These are phyloP conservation scores for Peribatodes rhomboidaria DNA, from an alignment of 2,888 invertebrate genomes.

Conservation along the genomic window DNA sequence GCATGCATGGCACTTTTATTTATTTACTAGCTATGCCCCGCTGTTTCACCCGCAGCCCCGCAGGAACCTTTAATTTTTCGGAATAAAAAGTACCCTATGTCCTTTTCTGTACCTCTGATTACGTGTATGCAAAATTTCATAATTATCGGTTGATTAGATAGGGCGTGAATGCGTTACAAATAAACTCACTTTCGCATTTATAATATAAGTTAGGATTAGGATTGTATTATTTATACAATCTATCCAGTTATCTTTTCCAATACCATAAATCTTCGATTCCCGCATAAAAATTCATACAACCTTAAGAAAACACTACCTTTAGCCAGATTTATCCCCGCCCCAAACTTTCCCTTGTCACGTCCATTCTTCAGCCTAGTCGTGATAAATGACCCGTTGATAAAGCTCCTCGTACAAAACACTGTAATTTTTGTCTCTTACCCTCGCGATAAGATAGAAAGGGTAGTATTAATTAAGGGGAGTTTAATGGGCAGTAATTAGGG, in stretches of 20 bases:
- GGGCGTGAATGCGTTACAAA: no score
- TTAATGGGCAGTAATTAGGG: slow-evolving; percentile 25
- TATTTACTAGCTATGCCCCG: no score
- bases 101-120: no score
- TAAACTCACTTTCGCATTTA: no score
- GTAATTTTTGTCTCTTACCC: slow-evolving; percentile 41
- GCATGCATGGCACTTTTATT: no score
- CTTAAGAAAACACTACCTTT: slow-evolving; percentile 9
- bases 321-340: slow-evolving; percentile 10
- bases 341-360: slow-evolving; percentile 24
- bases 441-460: slow-evolving; percentile 42
- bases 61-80: no score
- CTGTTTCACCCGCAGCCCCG: no score
- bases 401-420: slow-evolving; percentile 34
- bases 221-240: neutral
- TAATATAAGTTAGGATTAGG: no score
- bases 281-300: slow-evolving; percentile 21
- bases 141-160: no score
- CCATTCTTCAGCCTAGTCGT: slow-evolving; percentile 19
- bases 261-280: slow-evolving; percentile 15
- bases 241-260: neutral
- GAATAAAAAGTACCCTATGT: no score
- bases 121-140: no score
- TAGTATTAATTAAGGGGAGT: slow-evolving; percentile 34
- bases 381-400: slow-evolving; percentile 43